Percentiles rank a stretch among this genome's conserved stretches.
These are phyloP conservation scores for Mola mola DNA, from an alignment of 2,113 vertebrate species.

Conservation along the genomic window DNA sequence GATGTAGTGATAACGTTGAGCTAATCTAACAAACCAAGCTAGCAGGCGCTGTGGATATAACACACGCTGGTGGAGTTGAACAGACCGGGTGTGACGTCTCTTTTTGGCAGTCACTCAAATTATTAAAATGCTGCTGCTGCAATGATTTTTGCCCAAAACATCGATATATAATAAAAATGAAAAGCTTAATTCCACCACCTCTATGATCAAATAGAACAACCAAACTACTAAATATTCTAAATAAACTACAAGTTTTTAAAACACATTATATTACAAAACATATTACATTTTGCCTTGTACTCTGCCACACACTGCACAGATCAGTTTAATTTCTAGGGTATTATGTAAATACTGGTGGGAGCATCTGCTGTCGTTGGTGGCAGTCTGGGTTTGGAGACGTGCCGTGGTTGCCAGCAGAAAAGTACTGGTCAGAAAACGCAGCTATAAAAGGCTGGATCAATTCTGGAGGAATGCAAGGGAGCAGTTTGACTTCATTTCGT, in stretches of 20 bases:
- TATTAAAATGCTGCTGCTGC: background rate
- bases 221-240: no score
- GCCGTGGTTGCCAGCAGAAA: constrained; percentile 8
- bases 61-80: no score
- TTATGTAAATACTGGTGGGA: constrained; percentile 15
- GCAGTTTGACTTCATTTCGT: constrained; percentile 8
- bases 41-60: background rate
- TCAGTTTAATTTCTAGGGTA: background rate
- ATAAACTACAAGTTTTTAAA: no score
- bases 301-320: no score
- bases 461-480: constrained; percentile 51
- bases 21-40: no score
- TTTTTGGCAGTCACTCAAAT: background rate
- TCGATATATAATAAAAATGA: no score
- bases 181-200: no score
- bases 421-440: constrained; percentile 10
- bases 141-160: background rate
- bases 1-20: no score
- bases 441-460: constrained; percentile 43
- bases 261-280: no score
- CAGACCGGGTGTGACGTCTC: background rate
- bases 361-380: constrained; percentile 4
- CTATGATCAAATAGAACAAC: no score
- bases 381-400: constrained; percentile 12
- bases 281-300: no score